These are phyloP conservation scores for Manacus vitellinus DNA, from an alignment of 2,113 vertebrate species.

Conservation along the genomic window DNA sequence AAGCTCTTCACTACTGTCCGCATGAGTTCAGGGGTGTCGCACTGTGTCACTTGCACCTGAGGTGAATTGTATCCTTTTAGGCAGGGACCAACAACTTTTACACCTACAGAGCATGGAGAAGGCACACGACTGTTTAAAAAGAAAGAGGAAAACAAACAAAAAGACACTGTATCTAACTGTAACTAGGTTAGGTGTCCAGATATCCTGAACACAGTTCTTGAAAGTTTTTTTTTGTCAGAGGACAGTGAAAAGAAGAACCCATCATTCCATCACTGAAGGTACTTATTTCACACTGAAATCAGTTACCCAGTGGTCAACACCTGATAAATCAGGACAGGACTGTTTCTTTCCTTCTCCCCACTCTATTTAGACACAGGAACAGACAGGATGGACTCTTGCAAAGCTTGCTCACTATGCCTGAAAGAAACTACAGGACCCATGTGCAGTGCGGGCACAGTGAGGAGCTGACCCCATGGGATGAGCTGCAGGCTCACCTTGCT, in stretches of 20 bases:
- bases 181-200: not conserved
- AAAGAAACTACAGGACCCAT: not conserved
- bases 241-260: not conserved
- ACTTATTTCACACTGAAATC: not conserved
- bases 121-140: not conserved
- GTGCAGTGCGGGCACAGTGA: not conserved
- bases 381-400: not conserved
- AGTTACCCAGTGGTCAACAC: not conserved
- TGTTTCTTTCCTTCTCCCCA: not conserved
- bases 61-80: not conserved
- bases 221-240: not conserved
- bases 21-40: not conserved
- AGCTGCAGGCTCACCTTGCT: not conserved
- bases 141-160: not conserved
- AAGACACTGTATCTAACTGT: not conserved
- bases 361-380: not conserved
- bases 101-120: not conserved
- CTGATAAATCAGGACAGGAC: not conserved
- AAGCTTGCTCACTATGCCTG: not conserved
- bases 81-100: not conserved
- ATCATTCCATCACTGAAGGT: not conserved
- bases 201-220: not conserved
- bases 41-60: not conserved
- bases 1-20: not conserved
- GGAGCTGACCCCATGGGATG: not conserved